A percentile compares a stretch with the other conserved stretches of the same genome.
These are phyloP conservation scores for Chaitophorus viminalis DNA, from an alignment of 2,888 invertebrate species.

Conservation along the genomic window DNA sequence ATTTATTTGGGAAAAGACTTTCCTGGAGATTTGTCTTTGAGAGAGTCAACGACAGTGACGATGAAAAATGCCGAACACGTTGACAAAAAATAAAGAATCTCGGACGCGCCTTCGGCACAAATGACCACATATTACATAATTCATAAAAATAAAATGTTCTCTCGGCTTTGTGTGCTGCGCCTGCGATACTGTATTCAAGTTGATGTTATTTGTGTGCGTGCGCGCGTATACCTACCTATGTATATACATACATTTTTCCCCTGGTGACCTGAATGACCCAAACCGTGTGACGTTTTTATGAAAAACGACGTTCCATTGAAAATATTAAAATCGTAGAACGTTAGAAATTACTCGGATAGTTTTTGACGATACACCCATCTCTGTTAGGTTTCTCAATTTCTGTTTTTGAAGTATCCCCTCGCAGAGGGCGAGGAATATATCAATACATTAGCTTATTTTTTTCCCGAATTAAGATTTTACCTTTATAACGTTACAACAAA, in stretches of 20 bases:
- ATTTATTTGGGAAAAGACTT: constrained; percentile 22
- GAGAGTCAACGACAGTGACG: constrained; percentile 51
- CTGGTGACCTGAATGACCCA: constrained; percentile 24
- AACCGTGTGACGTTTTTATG: constrained; percentile 52
- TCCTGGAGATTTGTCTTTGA: constrained; percentile 25
- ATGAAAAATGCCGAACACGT: constrained; percentile 60
- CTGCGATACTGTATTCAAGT: constrained; percentile 26
- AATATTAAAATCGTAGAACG: constrained; percentile 42
- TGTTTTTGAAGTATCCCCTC: constrained; percentile 29
- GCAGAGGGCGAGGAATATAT: neutral
- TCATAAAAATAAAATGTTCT: constrained; percentile 54
- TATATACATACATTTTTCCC: constrained; percentile 2
- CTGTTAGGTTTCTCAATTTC: neutral
- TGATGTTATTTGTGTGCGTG: constrained; percentile 17
- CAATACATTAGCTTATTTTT: no score
- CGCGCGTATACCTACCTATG: no score
- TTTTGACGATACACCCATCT: neutral
- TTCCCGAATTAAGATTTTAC: neutral
- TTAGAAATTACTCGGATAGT: constrained; percentile 33
- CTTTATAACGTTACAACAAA: neutral
- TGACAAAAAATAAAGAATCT: constrained; percentile 57
- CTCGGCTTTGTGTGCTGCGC: constrained; percentile 49
- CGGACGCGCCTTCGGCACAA: constrained; percentile 38
- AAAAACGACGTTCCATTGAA: constrained; percentile 53
- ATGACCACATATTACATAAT: constrained; percentile 59